Percentiles rank a stretch among this genome's conserved stretches.
Conservation (phyloP, 2,113 vertebrate genomes). For the Fulmarus glacialis region DNA sequence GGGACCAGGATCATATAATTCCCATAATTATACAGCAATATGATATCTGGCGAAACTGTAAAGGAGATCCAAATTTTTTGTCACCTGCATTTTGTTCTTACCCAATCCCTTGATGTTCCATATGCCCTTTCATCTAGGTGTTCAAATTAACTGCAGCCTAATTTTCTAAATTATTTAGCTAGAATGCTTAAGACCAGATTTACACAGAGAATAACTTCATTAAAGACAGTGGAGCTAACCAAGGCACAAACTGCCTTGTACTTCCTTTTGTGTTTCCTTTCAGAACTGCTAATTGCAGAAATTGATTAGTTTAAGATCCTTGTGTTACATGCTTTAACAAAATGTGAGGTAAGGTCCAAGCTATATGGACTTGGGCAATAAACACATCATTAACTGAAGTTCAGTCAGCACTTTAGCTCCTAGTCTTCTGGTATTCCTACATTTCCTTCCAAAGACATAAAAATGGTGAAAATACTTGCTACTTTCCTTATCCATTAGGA, state of each 20-base stretch:
- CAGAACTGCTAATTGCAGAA: background rate
- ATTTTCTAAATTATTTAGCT: background rate
- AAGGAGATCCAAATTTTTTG: background rate
- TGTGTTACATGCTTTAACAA: background rate
- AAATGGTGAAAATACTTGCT: background rate
- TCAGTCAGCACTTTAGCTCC: background rate
- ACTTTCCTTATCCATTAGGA: background rate
- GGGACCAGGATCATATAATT: background rate
- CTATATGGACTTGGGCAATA: background rate
- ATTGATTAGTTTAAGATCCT: background rate
- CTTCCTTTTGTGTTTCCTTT: background rate
- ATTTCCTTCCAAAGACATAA: background rate
- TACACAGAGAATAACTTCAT: background rate
- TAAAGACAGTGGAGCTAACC: background rate
- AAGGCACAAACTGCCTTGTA: background rate
- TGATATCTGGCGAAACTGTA: background rate
- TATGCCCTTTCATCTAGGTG: background rate
- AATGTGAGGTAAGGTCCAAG: background rate
- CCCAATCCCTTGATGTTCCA: background rate
- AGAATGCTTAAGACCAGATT: background rate
- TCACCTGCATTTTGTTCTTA: background rate
- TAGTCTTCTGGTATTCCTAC: background rate
- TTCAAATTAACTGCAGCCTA: background rate
- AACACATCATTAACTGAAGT: background rate
- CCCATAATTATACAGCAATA: background rate